Conservation (phyloP, 37 sponge, comb jelly and placozoan species). For the Ianthella basta region DNA sequence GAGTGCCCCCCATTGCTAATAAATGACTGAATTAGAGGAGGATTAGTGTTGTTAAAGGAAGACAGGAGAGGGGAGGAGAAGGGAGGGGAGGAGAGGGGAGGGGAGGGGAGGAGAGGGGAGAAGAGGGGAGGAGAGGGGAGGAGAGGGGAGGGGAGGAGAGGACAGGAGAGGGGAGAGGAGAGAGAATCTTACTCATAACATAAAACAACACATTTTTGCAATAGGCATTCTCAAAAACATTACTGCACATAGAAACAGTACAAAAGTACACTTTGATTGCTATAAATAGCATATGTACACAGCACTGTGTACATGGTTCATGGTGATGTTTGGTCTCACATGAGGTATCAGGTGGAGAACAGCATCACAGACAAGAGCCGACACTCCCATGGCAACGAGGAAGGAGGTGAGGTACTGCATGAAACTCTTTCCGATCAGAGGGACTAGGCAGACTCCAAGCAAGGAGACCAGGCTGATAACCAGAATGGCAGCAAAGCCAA, state of each 20-base stretch:
- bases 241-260: not conserved
- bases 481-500: slow-evolving; percentile 65
- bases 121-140: no score
- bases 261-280: no score
- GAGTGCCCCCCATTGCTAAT: slow-evolving; percentile 11
- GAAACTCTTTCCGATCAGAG: slow-evolving; percentile 32
- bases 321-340: slow-evolving; percentile 28
- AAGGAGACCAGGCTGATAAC: slow-evolving; percentile 58
- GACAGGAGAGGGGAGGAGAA: not conserved
- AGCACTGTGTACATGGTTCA: no score
- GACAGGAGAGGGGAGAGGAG: no score
- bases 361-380: slow-evolving; percentile 77
- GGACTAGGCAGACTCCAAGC: slow-evolving; percentile 50
- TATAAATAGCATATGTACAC: no score
- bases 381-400: slow-evolving; percentile 69
- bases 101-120: not conserved
- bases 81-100: not conserved
- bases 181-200: no score
- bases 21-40: not conserved
- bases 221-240: not conserved
- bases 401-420: slow-evolving; percentile 37
- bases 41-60: not conserved
- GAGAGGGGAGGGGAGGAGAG: no score
- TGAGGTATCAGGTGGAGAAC: slow-evolving; percentile 77
- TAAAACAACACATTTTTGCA: not conserved